Conservation (phyloP, 2,888 invertebrate genomes). For the Allygus modestus region DNA sequence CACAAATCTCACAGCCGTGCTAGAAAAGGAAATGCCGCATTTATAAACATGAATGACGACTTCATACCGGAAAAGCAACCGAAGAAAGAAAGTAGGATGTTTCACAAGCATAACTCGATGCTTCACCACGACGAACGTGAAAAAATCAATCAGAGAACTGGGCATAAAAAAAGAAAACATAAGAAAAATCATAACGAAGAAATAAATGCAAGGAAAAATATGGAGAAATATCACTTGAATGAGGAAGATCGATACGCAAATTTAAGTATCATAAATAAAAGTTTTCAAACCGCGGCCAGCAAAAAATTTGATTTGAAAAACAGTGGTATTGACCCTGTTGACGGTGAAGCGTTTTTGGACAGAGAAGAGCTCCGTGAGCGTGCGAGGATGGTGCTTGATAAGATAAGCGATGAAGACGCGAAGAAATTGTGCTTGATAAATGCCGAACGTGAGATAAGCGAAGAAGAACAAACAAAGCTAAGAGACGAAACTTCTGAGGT, state of each 20-base stretch:
- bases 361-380: neutral
- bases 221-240: neutral
- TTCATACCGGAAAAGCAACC: neutral
- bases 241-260: neutral
- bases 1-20: neutral
- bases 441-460: neutral
- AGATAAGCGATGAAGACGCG: neutral
- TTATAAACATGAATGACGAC: neutral
- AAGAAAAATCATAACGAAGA: neutral
- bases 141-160: neutral
- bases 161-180: slow-evolving; percentile 1
- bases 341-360: neutral
- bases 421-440: neutral
- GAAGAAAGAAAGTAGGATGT: neutral
- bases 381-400: neutral
- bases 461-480: neutral
- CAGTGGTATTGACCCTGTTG: no score
- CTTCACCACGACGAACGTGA: neutral
- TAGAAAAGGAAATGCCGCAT: neutral
- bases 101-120: neutral
- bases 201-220: neutral
- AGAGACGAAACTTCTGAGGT: neutral
- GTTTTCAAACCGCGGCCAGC: neutral
- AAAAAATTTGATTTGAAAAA: neutral
- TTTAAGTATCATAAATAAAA: neutral